Evolutionary conservation across 2,113 vertebrate genomes (phyloP).

Genomic region (Rana temporaria): DNA sequence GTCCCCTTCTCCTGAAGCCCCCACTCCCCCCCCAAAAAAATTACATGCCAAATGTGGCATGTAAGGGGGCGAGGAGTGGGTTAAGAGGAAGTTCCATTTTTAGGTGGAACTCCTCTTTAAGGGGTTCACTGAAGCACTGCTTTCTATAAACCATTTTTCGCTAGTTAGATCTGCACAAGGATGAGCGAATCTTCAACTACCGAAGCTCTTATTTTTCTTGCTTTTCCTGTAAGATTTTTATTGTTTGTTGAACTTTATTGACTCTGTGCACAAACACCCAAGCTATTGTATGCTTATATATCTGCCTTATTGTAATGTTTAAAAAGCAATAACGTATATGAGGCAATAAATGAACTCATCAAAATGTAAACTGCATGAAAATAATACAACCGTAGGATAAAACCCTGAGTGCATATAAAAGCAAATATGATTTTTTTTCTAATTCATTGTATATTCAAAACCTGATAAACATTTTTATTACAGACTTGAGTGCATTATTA

Average conservation of each 20-base stretch:
- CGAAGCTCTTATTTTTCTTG: too few relatives aligned
- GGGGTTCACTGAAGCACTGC: too few relatives aligned
- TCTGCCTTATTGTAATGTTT: neutral
- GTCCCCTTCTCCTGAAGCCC: too few relatives aligned
- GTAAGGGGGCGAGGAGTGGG: too few relatives aligned
- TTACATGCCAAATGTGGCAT: too few relatives aligned
- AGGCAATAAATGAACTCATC: slow-evolving; percentile 24
- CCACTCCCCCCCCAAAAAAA: too few relatives aligned
- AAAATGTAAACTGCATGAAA: slow-evolving; percentile 31
- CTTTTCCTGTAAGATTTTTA: too few relatives aligned
- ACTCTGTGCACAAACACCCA: neutral
- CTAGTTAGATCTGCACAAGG: too few relatives aligned
- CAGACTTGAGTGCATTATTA: slow-evolving; percentile 30
- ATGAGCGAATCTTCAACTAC: too few relatives aligned
- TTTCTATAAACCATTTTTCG: too few relatives aligned
- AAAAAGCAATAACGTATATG: slow-evolving; percentile 23
- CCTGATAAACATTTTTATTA: slow-evolving; percentile 21
- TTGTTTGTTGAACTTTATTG: neutral
- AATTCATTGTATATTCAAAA: slow-evolving; percentile 8
- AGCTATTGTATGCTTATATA: neutral
- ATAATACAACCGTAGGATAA: slow-evolving; percentile 15
- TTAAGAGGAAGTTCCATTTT: too few relatives aligned
- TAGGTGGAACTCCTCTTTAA: too few relatives aligned
- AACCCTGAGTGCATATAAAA: neutral
- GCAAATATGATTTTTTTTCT: slow-evolving; percentile 29